A percentile compares a stretch with the other conserved stretches of the same genome.
phyloP scores from a whole-genome alignment of 1,140 invertebrate genomes.

The Parapsyche elsis region DNA sequence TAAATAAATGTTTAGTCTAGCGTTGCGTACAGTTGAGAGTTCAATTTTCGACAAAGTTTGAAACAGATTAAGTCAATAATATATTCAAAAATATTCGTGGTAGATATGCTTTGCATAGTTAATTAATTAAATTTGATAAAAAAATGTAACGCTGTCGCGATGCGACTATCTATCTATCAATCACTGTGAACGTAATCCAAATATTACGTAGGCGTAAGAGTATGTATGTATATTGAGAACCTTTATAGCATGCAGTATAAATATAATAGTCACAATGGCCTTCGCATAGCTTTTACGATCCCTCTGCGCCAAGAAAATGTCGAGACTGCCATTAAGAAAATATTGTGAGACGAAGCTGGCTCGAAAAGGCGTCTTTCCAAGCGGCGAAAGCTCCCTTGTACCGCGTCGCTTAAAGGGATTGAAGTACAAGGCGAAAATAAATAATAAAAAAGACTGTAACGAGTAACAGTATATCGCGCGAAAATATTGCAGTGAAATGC shows the following conservation, averaged over 20 bases:
- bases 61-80: no score
- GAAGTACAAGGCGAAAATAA: constrained; percentile 22
- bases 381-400: not conserved
- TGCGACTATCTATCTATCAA: no score
- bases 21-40: no score
- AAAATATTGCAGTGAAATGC: constrained; percentile 6
- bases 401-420: not conserved
- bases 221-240: no score
- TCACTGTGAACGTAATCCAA: no score
- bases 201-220: no score
- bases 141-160: no score
- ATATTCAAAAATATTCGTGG: no score
- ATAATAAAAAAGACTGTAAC: not conserved
- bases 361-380: not conserved
- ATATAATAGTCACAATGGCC: constrained; percentile 32
- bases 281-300: constrained; percentile 10
- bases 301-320: constrained; percentile 12
- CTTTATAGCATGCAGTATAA: not conserved
- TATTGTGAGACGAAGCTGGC: not conserved
- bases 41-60: no score
- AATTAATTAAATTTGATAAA: no score
- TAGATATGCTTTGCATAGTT: no score
- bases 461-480: constrained; percentile 4
- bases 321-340: constrained; percentile 25
- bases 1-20: no score